phyloP scores from a whole-genome alignment of 2,113 vertebrate species.

The Delphinapterus leucas region DNA sequence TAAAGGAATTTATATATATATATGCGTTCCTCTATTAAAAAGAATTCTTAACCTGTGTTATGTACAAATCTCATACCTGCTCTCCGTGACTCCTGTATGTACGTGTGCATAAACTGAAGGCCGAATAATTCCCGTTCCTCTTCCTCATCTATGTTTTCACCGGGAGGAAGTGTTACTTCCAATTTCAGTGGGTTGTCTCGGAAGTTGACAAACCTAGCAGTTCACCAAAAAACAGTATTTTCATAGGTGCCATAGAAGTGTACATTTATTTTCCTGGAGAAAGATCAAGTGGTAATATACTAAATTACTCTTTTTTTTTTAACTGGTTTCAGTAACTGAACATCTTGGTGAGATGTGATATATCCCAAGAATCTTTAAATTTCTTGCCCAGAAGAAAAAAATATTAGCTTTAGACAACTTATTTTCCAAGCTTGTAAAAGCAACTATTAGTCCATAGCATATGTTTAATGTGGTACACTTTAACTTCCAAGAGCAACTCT shows the following conservation, averaged over 20 bases:
- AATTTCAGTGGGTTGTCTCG: slow-evolving; percentile 93
- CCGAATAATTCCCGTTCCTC: slow-evolving; percentile 93
- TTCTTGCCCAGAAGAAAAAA: slow-evolving; percentile 22
- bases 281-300: neutral
- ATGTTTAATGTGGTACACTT: neutral
- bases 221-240: slow-evolving; percentile 63
- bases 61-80: slow-evolving; percentile 71
- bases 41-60: neutral
- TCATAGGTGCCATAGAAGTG: neutral
- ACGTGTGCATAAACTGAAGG: slow-evolving; percentile 92
- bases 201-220: slow-evolving; percentile 96
- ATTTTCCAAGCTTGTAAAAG: slow-evolving; percentile 3
- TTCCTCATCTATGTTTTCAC: slow-evolving; percentile 82
- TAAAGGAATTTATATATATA: neutral
- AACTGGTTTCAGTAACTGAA: slow-evolving; percentile 5
- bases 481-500: neutral
- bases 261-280: neutral
- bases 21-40: neutral
- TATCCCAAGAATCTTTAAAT: slow-evolving; percentile 3
- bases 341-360: neutral
- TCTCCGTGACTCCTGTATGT: slow-evolving; percentile 87
- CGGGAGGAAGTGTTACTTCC: slow-evolving; percentile 84
- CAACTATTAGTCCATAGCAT: neutral
- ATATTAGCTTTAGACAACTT: neutral
- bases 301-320: slow-evolving; percentile 38